Evolutionary conservation across 2,888 invertebrate species (phyloP), one percentile per base, ranked within the genome.

Genomic region (Panzeria rudis): DNA sequence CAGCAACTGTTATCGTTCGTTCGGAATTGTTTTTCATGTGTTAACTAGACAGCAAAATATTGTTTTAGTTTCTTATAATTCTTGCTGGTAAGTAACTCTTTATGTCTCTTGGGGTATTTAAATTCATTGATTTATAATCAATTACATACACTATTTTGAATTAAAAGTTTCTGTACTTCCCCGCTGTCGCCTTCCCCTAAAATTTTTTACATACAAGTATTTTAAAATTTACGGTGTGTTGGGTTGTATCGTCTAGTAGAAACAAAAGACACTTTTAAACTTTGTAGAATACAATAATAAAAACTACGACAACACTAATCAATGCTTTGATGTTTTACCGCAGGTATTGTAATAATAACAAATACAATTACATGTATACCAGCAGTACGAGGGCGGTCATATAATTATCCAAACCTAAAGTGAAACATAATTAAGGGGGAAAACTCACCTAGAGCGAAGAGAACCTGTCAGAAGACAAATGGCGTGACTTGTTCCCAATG

Each of bases 241-340:
- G 50, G n/a, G 13, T 50, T 68, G 20, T 69, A 2, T 62, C 47
- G 13, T 62, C 64, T 44, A 64, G 56, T 64, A 78, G 61, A 50
- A 83, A 83, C 83, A 66, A 69, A 66, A 69, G 23, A 47, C 59
- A 61, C 25, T 35, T 50, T 23, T 44, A 61, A 83, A 47, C 15
- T 69, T 69, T 64, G 20, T 38, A 32, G 20, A 72, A 56, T 20
- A 69, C 56, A 69, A 56, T 61, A 69, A 50, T 61, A 75, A 62
- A 35, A 77, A 72, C 23, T 61, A 50, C 52, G 59, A 76, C 62
- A 76, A 56, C 61, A 62, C 77, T 85, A 82, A 82, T 82, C 81
- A 82, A 85, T 23, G 47, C 78, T 85, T 85, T 85, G 84, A 85
- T 82, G 78, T 85, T 85, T 73, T 23, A 38, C 84, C 84, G 84